Evolutionary conservation across 2,113 vertebrate species (phyloP).

Genomic region (Leptosomus discolor): DNA sequence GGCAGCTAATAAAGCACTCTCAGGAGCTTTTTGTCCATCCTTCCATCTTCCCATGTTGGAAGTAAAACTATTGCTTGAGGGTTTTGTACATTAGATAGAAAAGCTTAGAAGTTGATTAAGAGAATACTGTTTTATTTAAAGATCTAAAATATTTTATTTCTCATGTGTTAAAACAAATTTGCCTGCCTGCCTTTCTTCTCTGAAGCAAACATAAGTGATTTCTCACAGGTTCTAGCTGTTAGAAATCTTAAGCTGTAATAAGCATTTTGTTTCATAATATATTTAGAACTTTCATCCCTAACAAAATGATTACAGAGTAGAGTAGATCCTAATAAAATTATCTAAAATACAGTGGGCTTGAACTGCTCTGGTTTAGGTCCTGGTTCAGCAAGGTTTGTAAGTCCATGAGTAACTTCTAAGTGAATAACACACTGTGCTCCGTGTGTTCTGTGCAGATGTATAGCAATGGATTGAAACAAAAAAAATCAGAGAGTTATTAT

Average conservation of each 20-base stretch:
- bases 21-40: neutral
- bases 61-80: neutral
- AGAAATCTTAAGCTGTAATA: neutral
- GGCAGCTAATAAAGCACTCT: conserved; percentile 26
- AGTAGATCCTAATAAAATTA: neutral
- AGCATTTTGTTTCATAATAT: neutral
- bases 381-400: neutral
- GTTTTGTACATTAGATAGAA: neutral
- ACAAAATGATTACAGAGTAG: neutral
- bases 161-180: neutral
- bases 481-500: neutral
- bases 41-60: neutral
- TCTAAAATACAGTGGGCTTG: neutral
- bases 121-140: neutral
- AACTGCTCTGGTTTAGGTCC: neutral
- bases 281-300: neutral
- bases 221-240: neutral
- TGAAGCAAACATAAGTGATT: neutral
- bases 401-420: neutral
- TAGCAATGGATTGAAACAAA: neutral
- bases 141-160: neutral
- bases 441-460: neutral
- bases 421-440: neutral
- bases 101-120: neutral
- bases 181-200: neutral